Percentiles rank a stretch among this genome's conserved stretches.
Conservation (phyloP, 64 coral and sea anemone genomes). For the Porites lutea region DNA sequence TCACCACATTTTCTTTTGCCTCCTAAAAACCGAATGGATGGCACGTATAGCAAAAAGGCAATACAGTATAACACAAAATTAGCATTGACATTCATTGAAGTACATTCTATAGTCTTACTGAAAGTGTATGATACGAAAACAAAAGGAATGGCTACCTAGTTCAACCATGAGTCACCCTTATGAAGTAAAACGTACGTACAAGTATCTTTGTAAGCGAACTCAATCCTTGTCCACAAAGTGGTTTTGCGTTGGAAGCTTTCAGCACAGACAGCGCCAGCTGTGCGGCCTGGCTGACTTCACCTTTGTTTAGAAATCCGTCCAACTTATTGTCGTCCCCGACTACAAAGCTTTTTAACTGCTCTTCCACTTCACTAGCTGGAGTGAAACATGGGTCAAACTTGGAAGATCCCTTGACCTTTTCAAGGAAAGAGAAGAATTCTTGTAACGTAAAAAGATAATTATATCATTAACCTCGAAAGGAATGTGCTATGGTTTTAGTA, state of each 20-base stretch:
- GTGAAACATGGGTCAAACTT: conserved; percentile 33
- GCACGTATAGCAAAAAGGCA: too few species aligned
- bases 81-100: too few species aligned
- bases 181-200: not conserved
- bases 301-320: conserved; percentile 51
- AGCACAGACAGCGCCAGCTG: conserved; percentile 79
- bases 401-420: conserved; percentile 54
- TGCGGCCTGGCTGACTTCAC: conserved; percentile 69
- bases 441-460: not conserved
- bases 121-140: not conserved
- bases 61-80: too few species aligned
- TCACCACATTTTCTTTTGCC: too few species aligned
- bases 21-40: too few species aligned
- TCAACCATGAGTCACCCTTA: too few species aligned
- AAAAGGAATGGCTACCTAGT: not conserved
- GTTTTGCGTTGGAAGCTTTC: not conserved
- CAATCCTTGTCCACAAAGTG: not conserved
- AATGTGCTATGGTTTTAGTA: too few species aligned
- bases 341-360: conserved; percentile 48
- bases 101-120: too few species aligned
- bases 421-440: not conserved
- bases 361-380: conserved; percentile 13
- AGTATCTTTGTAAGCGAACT: not conserved
- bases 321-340: conserved; percentile 54
- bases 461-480: not conserved